A percentile compares a stretch with the other conserved stretches of the same genome.
These are phyloP conservation scores for Ciona savignyi DNA, from an alignment of 23 tunicate genomes.

Conservation along the genomic window DNA sequence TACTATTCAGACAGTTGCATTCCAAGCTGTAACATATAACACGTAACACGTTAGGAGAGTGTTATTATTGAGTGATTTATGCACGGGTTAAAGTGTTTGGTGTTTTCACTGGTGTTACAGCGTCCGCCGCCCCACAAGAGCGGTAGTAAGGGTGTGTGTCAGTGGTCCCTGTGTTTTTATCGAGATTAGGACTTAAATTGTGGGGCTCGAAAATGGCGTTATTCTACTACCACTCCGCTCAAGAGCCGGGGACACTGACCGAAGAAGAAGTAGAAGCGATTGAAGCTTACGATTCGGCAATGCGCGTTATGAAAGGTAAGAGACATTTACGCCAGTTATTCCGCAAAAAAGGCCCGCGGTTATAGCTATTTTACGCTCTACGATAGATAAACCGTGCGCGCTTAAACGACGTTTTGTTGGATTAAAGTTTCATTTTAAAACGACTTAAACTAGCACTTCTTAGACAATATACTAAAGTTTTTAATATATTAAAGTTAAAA, in stretches of 20 bases:
- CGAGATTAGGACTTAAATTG: not conserved
- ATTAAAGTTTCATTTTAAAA: too few species aligned
- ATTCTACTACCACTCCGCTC: not conserved
- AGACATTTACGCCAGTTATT: not conserved
- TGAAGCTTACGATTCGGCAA: conserved; percentile 69
- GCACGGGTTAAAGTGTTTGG: too few species aligned
- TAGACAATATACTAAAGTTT: too few species aligned
- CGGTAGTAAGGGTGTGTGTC: not conserved
- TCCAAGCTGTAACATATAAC: too few species aligned
- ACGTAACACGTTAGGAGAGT: too few species aligned
- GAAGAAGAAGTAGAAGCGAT: conserved; percentile 80
- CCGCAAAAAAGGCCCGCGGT: not conserved
- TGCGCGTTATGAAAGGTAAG: conserved; percentile 52
- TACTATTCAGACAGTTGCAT: too few species aligned
- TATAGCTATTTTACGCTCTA: not conserved
- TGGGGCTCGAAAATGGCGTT: not conserved
- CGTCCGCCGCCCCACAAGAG: not conserved
- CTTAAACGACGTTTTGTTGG: not conserved
- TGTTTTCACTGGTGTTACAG: not conserved
- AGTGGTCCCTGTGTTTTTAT: not conserved
- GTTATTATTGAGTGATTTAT: too few species aligned
- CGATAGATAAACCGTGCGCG: too few species aligned
- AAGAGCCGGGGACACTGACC: conserved; percentile 63
- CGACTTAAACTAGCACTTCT: too few species aligned
- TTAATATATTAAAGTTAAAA: too few species aligned